Evolutionary conservation across 1,140 invertebrate species (phyloP), one percentile per base, ranked within the genome.

Genomic region (Lepidotrigona ventralis): DNA sequence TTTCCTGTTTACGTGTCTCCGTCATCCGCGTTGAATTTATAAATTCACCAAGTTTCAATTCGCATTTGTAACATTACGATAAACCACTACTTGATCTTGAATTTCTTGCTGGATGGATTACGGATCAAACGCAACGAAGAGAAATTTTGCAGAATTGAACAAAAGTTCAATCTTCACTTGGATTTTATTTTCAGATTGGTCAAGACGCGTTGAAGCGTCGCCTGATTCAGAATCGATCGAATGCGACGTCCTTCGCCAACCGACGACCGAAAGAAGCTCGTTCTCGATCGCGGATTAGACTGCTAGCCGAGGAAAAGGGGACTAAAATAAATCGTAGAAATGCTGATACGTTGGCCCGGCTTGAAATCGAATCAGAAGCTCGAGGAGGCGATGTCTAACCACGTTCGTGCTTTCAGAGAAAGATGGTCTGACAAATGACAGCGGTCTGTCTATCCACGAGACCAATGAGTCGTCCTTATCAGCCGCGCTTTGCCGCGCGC

Each of bases 381-480:
- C 46, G 12, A 29, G 11, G 56, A 79, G 72, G 68, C 21, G 78
- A 60, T 77, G 60, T 84, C 74, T 87, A 84, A 83, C 80, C 60
- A 70, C 78, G 82, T 56, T 78, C 63, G 58, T 75, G 83, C 75
- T 79, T 46, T 29, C 33, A 66, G 26, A 71, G 51, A 79, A 77
- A 51, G 81, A 88, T 86, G 73, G 68, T 72, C 84, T 91, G 89
- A 91, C 88, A 91, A 91, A 91, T 90, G 90, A 91, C 89, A 88
- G 85, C 85, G 85, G 88, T 90, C 90, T 85, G 87, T 91, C 90
- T 86, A 89, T 91, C 88, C 79, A 46, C 54, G 66, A 72, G 86
- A 84, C 90, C 90, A 91, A 91, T 88, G 86, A 91, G 86, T 89
- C 89, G 88, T 83, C 83, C 84, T 90, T 91, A 90, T 91, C 90